A percentile compares a stretch with the other conserved stretches of the same genome.
Conservation (phyloP, 2,797 vertebrate genomes). For the Amblyopsis hoosieri region DNA sequence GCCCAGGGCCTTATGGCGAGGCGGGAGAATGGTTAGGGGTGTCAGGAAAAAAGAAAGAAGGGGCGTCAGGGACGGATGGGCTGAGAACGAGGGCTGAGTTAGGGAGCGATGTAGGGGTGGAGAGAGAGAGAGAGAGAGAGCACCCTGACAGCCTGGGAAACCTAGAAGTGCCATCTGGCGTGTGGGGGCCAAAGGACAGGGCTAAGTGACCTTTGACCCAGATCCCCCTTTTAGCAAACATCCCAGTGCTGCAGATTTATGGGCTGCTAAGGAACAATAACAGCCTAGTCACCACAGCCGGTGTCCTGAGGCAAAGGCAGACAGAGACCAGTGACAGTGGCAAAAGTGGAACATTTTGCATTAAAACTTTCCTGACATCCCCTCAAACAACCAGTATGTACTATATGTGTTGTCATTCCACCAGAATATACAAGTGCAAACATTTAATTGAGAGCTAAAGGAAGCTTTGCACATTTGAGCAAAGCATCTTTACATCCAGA, state of each 20-base stretch:
- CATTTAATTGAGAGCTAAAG: neutral
- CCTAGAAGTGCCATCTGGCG: constrained; percentile 80
- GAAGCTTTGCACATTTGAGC: no score
- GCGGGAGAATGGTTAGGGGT: constrained; percentile 49
- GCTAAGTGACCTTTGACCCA: constrained; percentile 79
- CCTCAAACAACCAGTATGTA: constrained; percentile 36
- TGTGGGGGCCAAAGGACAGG: constrained; percentile 77
- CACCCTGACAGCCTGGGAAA: constrained; percentile 80
- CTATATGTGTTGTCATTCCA: constrained; percentile 22
- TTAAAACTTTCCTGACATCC: constrained; percentile 44
- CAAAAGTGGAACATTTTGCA: constrained; percentile 43
- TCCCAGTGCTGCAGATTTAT: constrained; percentile 76
- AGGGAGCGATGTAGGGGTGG: constrained; percentile 35
- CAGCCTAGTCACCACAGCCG: constrained; percentile 41
- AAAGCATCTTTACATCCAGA: no score
- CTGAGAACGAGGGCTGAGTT: constrained; percentile 39
- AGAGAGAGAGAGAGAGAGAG: constrained; percentile 21
- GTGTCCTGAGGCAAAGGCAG: constrained; percentile 50
- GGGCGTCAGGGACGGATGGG: constrained; percentile 43
- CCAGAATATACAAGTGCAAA: constrained; percentile 6
- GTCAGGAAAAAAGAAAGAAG: constrained; percentile 38
- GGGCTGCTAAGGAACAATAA: constrained; percentile 79
- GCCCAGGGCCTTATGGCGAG: constrained; percentile 55
- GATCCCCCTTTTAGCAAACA: constrained; percentile 82
- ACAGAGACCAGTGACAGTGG: constrained; percentile 37